Conservation (phyloP, 2,888 invertebrate species). For the Sabellastarte sp. region DNA sequence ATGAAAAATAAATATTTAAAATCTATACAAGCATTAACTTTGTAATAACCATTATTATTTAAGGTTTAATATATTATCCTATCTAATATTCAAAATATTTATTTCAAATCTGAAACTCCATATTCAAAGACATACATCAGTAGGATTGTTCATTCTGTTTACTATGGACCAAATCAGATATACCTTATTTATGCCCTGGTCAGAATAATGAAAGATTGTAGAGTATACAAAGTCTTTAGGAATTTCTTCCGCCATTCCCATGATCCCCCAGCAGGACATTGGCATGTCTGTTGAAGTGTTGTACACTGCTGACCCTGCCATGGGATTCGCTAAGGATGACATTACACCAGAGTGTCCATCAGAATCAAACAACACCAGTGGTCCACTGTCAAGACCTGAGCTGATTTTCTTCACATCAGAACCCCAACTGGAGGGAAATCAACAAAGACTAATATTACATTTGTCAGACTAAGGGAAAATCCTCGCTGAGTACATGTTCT, state of each 20-base stretch:
- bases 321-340: constrained; percentile 27
- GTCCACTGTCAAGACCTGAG: constrained; percentile 14
- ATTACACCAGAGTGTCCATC: constrained; percentile 10
- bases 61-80: no score
- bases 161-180: background rate
- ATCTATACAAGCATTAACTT: no score
- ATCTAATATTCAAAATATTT: no score
- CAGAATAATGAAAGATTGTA: constrained; percentile 14
- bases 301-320: constrained; percentile 33
- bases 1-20: no score
- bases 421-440: background rate
- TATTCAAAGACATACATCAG: no score
- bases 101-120: no score
- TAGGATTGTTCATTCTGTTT: no score
- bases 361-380: constrained; percentile 19
- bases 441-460: no score
- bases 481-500: no score
- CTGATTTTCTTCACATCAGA: background rate
- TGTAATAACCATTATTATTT: no score
- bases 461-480: no score
- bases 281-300: constrained; percentile 19
- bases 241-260: constrained; percentile 34
- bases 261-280: constrained; percentile 33
- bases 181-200: constrained; percentile 19
- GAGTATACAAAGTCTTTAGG: constrained; percentile 19